phyloP scores from a whole-genome alignment of 2,888 invertebrate species.

The Nomada lathburiana region DNA sequence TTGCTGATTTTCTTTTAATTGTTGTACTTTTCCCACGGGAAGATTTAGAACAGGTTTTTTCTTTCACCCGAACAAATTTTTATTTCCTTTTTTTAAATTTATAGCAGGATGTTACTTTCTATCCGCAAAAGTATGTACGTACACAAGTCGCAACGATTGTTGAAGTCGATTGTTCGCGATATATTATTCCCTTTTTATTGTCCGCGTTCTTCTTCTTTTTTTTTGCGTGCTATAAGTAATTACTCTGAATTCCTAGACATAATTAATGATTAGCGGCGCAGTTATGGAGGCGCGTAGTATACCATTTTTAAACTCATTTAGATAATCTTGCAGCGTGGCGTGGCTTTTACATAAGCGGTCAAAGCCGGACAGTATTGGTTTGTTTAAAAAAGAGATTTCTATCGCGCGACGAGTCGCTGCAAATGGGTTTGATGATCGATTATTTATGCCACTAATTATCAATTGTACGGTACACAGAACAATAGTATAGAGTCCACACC shows the following conservation, averaged over 20 bases:
- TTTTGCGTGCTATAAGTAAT: conserved; percentile 17
- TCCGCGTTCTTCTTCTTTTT: no score
- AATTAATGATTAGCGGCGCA: conserved; percentile 23
- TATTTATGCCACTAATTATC: neutral
- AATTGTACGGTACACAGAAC: neutral
- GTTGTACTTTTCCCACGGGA: no score
- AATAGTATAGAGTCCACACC: neutral
- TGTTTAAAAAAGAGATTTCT: neutral
- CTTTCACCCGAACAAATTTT: no score
- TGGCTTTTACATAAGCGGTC: conserved; percentile 21
- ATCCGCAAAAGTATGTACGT: conserved; percentile 5
- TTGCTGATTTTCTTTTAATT: no score
- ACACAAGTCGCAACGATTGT: neutral
- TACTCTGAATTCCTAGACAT: conserved; percentile 23
- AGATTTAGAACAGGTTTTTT: no score
- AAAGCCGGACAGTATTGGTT: conserved; percentile 12
- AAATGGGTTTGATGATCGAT: neutral
- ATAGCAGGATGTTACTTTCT: conserved; percentile 10
- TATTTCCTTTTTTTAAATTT: neutral
- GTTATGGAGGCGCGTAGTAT: conserved; percentile 10
- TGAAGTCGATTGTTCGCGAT: conserved; percentile 1
- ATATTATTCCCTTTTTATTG: neutral
- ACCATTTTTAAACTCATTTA: conserved; percentile 26
- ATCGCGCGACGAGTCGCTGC: neutral
- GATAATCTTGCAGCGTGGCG: conserved; percentile 11